These are phyloP conservation scores for Pomacea maculata DNA, from an alignment of 1,140 invertebrate genomes.

Conservation along the genomic window DNA sequence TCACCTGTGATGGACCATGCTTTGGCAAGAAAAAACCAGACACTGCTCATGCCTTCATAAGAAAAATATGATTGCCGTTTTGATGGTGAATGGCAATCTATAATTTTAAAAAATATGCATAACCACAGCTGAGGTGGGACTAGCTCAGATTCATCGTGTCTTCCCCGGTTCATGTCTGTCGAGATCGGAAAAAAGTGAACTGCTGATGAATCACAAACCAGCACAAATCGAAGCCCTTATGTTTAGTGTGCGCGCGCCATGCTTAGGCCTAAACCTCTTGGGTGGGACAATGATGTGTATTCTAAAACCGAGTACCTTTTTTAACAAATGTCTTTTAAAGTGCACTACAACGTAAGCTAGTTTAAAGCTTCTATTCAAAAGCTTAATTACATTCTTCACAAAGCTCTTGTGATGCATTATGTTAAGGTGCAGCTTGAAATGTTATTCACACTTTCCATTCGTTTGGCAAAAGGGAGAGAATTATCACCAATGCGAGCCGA, in stretches of 20 bases:
- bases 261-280: neutral
- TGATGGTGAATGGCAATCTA: slow-evolving; percentile 11
- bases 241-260: too few species aligned
- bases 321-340: neutral
- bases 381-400: too few species aligned
- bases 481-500: too few species aligned
- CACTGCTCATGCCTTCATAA: slow-evolving; percentile 20
- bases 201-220: neutral
- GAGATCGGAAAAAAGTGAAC: slow-evolving; percentile 5
- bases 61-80: slow-evolving; percentile 13
- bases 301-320: neutral
- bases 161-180: slow-evolving; percentile 18
- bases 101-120: slow-evolving; percentile 11
- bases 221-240: neutral
- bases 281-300: slow-evolving; percentile 9
- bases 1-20: slow-evolving; percentile 21
- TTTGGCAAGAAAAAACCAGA: neutral
- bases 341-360: slow-evolving; percentile 6
- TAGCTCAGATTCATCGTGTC: slow-evolving; percentile 15
- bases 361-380: too few species aligned
- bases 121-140: slow-evolving; percentile 22
- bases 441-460: too few species aligned
- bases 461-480: too few species aligned
- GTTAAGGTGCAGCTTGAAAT: too few species aligned
- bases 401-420: too few species aligned